Conservation (phyloP, 2,113 vertebrate species). For the Microcebus murinus region DNA sequence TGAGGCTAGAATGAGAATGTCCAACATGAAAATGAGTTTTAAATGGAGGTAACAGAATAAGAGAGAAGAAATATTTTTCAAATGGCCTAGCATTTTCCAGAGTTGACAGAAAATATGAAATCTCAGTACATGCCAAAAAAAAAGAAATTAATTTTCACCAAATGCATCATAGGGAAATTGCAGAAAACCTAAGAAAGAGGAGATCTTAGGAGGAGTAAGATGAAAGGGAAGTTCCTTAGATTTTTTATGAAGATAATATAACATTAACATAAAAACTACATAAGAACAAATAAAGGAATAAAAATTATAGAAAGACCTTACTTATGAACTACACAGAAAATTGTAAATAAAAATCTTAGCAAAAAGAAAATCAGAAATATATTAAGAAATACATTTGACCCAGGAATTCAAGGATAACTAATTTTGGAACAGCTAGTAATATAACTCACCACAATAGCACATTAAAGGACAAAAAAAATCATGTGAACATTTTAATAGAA, state of each 20-base stretch:
- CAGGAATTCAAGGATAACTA: background rate
- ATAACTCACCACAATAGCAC: background rate
- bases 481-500: background rate
- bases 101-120: background rate
- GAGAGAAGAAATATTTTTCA: background rate
- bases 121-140: background rate
- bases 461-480: background rate
- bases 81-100: background rate
- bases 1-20: background rate
- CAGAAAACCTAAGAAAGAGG: background rate
- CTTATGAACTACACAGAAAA: background rate
- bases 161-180: background rate
- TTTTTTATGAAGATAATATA: background rate
- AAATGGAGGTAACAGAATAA: background rate
- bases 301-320: background rate
- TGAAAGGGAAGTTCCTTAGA: background rate
- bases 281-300: background rate
- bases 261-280: conserved; percentile 21
- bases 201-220: background rate
- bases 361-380: background rate
- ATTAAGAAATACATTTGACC: conserved; percentile 7
- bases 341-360: background rate
- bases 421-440: background rate
- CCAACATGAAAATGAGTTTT: background rate
- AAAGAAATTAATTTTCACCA: background rate